Evolutionary conservation across 2,888 invertebrate species (phyloP).

Genomic region (Dryomyza anilis): DNA sequence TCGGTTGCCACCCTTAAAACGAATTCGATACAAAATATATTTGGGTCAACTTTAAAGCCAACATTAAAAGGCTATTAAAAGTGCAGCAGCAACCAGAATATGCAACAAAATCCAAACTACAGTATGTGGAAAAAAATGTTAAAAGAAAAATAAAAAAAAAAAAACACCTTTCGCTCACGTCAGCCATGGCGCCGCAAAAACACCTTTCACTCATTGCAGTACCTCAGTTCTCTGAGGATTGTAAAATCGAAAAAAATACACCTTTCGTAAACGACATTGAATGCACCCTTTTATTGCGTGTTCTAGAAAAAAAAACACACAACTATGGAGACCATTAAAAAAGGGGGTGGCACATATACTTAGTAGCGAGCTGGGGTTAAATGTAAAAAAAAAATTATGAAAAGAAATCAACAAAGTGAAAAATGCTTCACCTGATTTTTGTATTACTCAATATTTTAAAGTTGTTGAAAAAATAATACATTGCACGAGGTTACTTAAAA

Average conservation of each 20-base stretch:
- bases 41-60: conserved; percentile 32
- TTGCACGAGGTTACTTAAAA: too few species aligned
- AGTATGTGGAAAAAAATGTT: background rate
- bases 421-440: too few species aligned
- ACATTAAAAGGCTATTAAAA: conserved; percentile 24
- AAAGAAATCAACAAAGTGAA: background rate
- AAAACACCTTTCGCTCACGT: conserved; percentile 9
- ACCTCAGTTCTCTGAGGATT: too few species aligned
- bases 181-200: background rate
- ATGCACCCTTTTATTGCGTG: conserved; percentile 53
- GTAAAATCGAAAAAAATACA: background rate
- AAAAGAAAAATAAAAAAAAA: background rate
- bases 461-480: too few species aligned
- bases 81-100: too few species aligned
- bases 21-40: background rate
- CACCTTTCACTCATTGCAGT: background rate
- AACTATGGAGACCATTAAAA: conserved; percentile 11
- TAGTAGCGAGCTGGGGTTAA: too few species aligned
- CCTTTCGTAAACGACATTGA: background rate
- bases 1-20: background rate
- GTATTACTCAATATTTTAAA: too few species aligned
- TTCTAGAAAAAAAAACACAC: conserved; percentile 35
- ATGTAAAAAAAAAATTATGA: too few species aligned
- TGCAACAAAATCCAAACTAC: conserved; percentile 3
- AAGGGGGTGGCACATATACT: background rate